Percentiles rank a stretch among this genome's conserved stretches.
Conservation (phyloP, 2,797 vertebrate genomes). For the Simalia tracyae region DNA sequence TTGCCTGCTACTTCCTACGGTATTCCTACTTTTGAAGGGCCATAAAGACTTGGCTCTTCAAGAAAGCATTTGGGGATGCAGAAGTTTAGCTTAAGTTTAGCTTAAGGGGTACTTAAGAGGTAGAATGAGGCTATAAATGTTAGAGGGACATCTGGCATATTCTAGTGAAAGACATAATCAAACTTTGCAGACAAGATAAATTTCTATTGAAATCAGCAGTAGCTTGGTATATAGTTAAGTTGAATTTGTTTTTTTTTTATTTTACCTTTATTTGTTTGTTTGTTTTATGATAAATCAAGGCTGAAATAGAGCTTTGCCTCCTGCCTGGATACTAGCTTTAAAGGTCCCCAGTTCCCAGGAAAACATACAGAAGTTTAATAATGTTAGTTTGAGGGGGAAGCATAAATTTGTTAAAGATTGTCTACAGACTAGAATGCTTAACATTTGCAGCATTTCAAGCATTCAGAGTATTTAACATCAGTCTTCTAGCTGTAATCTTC, state of each 20-base stretch:
- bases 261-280: background rate
- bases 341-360: background rate
- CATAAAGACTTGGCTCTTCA: too few species aligned
- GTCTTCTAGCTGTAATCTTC: background rate
- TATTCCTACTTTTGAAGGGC: too few species aligned
- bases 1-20: background rate
- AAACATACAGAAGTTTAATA: background rate
- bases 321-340: slow-evolving; percentile 14
- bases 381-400: background rate
- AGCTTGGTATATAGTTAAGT: background rate
- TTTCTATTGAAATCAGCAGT: background rate
- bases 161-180: background rate
- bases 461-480: background rate
- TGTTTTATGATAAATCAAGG: background rate
- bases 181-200: background rate
- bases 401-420: background rate
- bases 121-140: background rate
- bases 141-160: background rate
- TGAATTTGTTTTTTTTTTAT: background rate
- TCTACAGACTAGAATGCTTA: background rate
- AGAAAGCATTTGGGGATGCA: too few species aligned
- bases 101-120: background rate
- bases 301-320: background rate
- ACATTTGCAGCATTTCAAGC: background rate
- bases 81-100: background rate